Percentiles rank a stretch among this genome's conserved stretches.
Evolutionary conservation across 2,113 vertebrate genomes (phyloP).

Genomic region (Phrynocephalus versicolor): DNA sequence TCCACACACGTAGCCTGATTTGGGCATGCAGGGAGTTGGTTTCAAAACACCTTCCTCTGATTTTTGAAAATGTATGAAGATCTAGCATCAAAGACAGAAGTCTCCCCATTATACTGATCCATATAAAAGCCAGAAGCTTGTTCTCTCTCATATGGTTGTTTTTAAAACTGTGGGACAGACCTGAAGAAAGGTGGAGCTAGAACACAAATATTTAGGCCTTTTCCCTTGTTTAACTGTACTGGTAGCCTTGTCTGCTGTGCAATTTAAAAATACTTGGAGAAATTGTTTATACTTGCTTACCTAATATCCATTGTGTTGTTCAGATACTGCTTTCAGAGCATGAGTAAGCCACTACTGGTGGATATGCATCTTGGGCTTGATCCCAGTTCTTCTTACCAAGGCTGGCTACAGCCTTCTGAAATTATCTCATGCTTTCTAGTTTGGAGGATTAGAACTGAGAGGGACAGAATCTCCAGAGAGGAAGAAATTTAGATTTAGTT

Average conservation of each 20-base stretch:
- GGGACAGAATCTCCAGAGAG: constrained; percentile 25
- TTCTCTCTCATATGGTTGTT: constrained; percentile 52
- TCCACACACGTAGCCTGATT: constrained; percentile 47
- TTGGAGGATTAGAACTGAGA: background rate
- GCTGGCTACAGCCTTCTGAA: background rate
- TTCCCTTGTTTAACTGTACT: background rate
- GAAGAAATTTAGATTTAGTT: constrained; percentile 39
- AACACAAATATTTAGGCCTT: constrained; percentile 23
- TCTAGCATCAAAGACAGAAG: constrained; percentile 50
- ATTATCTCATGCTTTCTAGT: constrained; percentile 13
- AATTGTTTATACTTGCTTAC: background rate
- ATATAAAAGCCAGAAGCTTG: constrained; percentile 41
- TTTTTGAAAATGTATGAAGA: constrained; percentile 56
- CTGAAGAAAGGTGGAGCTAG: constrained; percentile 8
- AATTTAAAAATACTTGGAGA: background rate
- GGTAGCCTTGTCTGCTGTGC: background rate
- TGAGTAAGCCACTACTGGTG: background rate
- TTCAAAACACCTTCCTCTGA: constrained; percentile 61
- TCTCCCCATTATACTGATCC: constrained; percentile 1
- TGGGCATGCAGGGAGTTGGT: constrained; percentile 47
- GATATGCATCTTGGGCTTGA: background rate
- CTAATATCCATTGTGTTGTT: background rate
- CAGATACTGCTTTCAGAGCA: background rate
- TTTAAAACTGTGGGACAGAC: background rate
- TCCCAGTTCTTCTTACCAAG: background rate